Conservation (phyloP, 2,113 vertebrate species). For the Sciurus niger region DNA sequence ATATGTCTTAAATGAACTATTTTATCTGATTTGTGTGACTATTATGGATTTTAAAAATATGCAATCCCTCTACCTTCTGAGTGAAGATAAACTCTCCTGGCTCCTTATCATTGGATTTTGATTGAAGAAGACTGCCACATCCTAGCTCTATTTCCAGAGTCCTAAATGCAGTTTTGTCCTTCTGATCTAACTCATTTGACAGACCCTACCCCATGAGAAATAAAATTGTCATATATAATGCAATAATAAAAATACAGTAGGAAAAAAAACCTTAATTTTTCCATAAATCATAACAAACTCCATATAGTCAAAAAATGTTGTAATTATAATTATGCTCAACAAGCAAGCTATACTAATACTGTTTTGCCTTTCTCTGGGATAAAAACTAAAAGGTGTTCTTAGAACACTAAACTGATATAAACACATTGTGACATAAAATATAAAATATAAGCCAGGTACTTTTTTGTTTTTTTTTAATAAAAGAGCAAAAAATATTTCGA, state of each 20-base stretch:
- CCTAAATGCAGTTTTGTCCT: neutral
- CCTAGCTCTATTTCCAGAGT: neutral
- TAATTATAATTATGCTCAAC: constrained; percentile 32
- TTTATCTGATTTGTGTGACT: neutral
- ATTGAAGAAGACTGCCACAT: neutral
- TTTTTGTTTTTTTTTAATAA: constrained; percentile 45
- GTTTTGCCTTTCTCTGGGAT: neutral
- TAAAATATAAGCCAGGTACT: neutral
- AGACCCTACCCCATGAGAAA: neutral
- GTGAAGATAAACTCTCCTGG: neutral
- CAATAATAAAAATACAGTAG: constrained; percentile 31
- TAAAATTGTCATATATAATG: constrained; percentile 1
- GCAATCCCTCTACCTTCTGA: neutral
- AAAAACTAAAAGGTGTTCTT: constrained; percentile 11
- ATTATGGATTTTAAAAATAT: neutral
- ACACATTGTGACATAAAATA: neutral
- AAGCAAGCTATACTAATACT: neutral
- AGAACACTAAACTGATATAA: constrained; percentile 33
- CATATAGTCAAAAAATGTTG: neutral
- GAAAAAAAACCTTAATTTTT: constrained; percentile 11
- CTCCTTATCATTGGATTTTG: neutral
- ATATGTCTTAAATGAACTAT: neutral
- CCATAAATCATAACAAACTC: constrained; percentile 55
- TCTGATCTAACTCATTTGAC: neutral
- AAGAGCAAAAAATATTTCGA: constrained; percentile 26